Evolutionary conservation across 2,888 invertebrate species (phyloP), one percentile per base, ranked within the genome.

Genomic region (Sicus ferrugineus): DNA sequence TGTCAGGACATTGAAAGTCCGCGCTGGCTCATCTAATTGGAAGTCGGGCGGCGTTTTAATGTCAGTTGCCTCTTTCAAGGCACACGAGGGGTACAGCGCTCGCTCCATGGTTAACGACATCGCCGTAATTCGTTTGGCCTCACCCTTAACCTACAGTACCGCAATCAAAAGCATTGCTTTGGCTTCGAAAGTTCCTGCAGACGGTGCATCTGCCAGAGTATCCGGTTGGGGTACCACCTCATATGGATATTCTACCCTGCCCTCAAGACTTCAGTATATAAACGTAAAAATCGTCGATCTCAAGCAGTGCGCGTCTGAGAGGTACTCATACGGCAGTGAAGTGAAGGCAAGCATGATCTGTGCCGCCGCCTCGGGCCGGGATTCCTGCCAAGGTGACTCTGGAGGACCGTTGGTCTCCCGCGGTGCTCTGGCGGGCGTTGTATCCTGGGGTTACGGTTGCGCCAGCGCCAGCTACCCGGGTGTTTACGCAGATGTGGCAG

Each of bases 11-110:
- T 70, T 82, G 50, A 73, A 73, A 58, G 77, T 90, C 3, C 86
- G 89, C 0, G 89, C 86, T 9, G 90, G 90, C 0, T 88, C 89
- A 2, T 85, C 86, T 0, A 85, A 82, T 54, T 85, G 81, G 74
- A 79, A 5, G 70, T 74, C 75, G 3, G 83, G 79, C 58, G 83
- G 83, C 11, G 21, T 23, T 38, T 11, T 71, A 7, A 19, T 68
- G 7, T 14, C 3, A 2, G 80, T 80, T 7, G 19, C 73, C 1
- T 4, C 72, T 1, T 77, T 77, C 69, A 73, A n/a, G 6, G 77
- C 74, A 30, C 77, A 81, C 59, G 75, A 75, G 42, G 79, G 81
- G 1, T 90, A 88, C 76, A 84, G 84, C 23, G 79, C 80, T 56
- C 73, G 28, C 21, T 75, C 76, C 0, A 83, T 87, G 85, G 88